phyloP scores from a whole-genome alignment of 2,888 invertebrate species.

The Miltochrista miniata region DNA sequence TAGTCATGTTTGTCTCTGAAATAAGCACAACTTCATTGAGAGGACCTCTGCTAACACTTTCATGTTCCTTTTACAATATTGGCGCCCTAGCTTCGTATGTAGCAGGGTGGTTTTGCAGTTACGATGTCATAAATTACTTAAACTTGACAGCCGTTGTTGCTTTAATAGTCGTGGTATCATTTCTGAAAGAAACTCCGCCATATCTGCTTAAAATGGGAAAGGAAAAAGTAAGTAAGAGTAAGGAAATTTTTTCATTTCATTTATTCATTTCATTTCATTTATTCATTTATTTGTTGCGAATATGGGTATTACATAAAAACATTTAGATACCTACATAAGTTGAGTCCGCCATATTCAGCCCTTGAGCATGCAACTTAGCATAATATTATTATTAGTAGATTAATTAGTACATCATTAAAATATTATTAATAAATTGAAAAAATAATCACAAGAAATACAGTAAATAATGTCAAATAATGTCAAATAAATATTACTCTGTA shows the following conservation, averaged over 20 bases:
- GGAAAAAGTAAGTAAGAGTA: conserved; percentile 40
- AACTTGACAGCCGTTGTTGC: conserved; percentile 30
- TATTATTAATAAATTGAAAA: no score
- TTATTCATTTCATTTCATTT: no score
- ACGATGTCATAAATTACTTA: conserved; percentile 43
- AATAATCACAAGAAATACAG: no score
- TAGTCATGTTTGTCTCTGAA: conserved; percentile 80
- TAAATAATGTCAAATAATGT: no score
- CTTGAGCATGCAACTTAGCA: no score
- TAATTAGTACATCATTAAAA: no score
- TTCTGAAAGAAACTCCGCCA: conserved; percentile 43
- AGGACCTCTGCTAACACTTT: conserved; percentile 31
- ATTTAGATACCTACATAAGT: no score
- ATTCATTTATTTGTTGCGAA: no score
- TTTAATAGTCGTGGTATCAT: conserved; percentile 30
- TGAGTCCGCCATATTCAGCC: no score
- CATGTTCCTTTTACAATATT: conserved; percentile 29
- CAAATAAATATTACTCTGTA: no score
- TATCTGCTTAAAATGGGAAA: conserved; percentile 40
- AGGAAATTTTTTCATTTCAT: not conserved
- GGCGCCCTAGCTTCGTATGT: conserved; percentile 43
- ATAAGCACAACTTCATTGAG: conserved; percentile 48
- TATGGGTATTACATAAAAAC: no score
- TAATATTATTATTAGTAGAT: no score
- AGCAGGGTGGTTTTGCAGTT: conserved; percentile 48